A percentile compares a stretch with the other conserved stretches of the same genome.
Conservation (phyloP, 2,888 invertebrate species). For the Aleiodes leptofemur region DNA sequence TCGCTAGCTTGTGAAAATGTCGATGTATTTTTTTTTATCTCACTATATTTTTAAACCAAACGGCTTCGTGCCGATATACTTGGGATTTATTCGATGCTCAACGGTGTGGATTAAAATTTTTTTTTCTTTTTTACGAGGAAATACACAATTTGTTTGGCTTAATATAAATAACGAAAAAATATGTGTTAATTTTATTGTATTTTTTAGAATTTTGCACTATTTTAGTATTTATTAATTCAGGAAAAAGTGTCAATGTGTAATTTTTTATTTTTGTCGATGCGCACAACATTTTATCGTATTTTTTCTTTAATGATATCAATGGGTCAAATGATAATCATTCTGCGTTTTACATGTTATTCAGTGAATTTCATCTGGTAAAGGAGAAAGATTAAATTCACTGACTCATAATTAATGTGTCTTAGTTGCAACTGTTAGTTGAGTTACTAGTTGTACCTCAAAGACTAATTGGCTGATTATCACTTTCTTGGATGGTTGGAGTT, state of each 20-base stretch:
- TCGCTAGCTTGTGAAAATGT: conserved; percentile 18
- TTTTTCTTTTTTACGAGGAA: background rate
- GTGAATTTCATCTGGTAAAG: conserved; percentile 16
- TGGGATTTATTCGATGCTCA: background rate
- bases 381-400: conserved; percentile 29
- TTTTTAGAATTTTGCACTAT: background rate
- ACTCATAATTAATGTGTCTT: background rate
- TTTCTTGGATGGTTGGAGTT: conserved; percentile 50
- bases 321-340: too few relatives aligned
- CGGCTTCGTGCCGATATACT: background rate
- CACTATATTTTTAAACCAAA: conserved; percentile 2
- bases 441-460: conserved; percentile 34
- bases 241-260: conserved; percentile 16
- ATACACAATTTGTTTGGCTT: background rate
- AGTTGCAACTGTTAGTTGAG: conserved; percentile 13
- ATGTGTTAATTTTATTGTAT: background rate
- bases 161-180: background rate
- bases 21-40: conserved; percentile 10
- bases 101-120: conserved; percentile 2
- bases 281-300: too few relatives aligned
- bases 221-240: background rate
- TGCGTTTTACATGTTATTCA: background rate
- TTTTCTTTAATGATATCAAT: too few relatives aligned
- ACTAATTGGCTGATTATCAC: conserved; percentile 61
- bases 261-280: background rate